Conservation (phyloP, 1,140 invertebrate species). For the Drosophila mayri region DNA sequence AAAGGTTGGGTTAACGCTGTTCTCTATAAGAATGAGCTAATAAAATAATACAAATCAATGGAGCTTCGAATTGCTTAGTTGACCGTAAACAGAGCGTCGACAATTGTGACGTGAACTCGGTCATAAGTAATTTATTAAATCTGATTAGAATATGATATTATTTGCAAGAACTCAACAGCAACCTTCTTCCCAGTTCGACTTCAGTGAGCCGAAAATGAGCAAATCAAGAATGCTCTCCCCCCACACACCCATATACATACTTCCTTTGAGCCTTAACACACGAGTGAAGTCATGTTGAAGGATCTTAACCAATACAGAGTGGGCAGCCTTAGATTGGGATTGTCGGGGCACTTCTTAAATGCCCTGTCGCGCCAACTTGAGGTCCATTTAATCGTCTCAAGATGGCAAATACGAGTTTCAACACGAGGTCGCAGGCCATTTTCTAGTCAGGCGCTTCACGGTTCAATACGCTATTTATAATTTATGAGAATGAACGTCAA, state of each 20-base stretch:
- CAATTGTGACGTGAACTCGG: slow-evolving; percentile 17
- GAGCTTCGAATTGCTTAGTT: slow-evolving; percentile 46
- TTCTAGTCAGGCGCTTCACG: slow-evolving; percentile 28
- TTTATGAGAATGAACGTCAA: slow-evolving; percentile 55
- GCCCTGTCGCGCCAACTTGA: slow-evolving; percentile 42
- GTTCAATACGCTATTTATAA: slow-evolving; percentile 79
- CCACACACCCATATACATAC: not conserved
- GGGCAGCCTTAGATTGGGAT: slow-evolving; percentile 2
- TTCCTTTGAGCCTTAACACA: slow-evolving; percentile 57
- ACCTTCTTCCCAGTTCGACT: slow-evolving; percentile 24
- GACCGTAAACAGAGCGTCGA: slow-evolving; percentile 7
- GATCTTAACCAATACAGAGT: slow-evolving; percentile 65
- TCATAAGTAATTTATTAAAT: slow-evolving; percentile 65
- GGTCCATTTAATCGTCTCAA: slow-evolving; percentile 41
- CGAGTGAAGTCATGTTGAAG: slow-evolving; percentile 71
- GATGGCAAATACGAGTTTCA: slow-evolving; percentile 12
- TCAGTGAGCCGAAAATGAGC: slow-evolving; percentile 76
- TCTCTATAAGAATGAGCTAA: not conserved
- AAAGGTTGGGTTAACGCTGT: too few relatives aligned
- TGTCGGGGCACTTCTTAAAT: slow-evolving; percentile 57
- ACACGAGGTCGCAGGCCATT: not conserved
- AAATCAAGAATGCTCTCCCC: slow-evolving; percentile 60
- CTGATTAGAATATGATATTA: slow-evolving; percentile 77
- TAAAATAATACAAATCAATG: not conserved
- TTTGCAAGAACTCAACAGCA: slow-evolving; percentile 18